Evolutionary conservation across 2,113 vertebrate genomes (phyloP).

Genomic region (Candoia aspera): DNA sequence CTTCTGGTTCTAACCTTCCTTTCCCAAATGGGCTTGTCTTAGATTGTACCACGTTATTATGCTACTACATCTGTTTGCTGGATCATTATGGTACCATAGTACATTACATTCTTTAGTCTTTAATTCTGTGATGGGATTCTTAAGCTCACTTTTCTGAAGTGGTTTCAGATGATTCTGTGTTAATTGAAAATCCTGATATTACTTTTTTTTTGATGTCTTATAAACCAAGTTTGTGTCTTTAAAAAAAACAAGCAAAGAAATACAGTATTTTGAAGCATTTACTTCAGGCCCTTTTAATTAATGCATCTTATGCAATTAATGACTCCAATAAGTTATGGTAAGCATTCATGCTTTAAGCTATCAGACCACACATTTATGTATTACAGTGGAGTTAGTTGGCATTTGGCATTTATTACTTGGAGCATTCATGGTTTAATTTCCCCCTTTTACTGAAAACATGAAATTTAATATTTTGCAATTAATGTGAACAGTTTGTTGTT

Average conservation of each 20-base stretch:
- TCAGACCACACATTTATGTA: background rate
- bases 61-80: background rate
- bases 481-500: background rate
- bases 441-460: constrained; percentile 7
- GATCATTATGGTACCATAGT: background rate
- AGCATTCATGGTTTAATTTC: background rate
- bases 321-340: background rate
- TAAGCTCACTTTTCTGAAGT: background rate
- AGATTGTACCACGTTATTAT: background rate
- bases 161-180: background rate
- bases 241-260: background rate
- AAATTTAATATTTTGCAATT: constrained; percentile 12
- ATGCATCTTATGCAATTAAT: background rate
- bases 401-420: background rate
- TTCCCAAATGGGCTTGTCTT: background rate
- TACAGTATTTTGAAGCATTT: background rate
- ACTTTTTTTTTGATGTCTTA: background rate
- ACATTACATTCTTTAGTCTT: background rate
- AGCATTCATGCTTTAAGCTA: background rate
- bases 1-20: background rate
- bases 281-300: background rate
- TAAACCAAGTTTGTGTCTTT: background rate
- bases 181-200: background rate
- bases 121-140: background rate
- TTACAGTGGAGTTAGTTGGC: background rate